phyloP scores from a whole-genome alignment of 2,888 invertebrate genomes.

The Heliconius erato region DNA sequence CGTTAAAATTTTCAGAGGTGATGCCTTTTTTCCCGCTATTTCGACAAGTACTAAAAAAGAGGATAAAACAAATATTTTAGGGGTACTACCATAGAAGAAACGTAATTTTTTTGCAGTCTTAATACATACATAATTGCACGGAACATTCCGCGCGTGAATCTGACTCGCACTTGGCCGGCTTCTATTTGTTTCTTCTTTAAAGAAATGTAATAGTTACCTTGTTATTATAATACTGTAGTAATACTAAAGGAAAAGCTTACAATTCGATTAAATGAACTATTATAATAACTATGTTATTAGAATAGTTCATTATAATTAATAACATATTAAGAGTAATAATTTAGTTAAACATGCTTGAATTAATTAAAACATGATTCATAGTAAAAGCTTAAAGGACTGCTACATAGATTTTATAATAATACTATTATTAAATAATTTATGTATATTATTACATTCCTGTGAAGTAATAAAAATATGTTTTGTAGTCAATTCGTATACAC shows the following conservation, averaged over 20 bases:
- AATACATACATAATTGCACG: too few species aligned
- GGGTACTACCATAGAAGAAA: too few species aligned
- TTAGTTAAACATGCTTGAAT: not conserved
- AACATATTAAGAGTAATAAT: not conserved
- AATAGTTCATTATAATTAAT: not conserved
- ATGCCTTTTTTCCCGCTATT: too few species aligned
- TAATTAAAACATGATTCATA: slow-evolving; percentile 8
- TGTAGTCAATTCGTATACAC: not conserved
- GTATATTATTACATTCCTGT: not conserved
- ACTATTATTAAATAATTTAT: not conserved
- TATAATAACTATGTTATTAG: slow-evolving; percentile 2
- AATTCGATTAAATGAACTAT: not conserved
- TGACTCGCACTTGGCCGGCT: too few species aligned
- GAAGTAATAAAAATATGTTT: not conserved
- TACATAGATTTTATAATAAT: not conserved
- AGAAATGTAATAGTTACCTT: not conserved
- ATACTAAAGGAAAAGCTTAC: not conserved
- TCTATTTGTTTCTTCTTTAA: not conserved
- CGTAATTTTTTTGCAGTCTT: too few species aligned
- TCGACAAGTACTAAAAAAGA: too few species aligned
- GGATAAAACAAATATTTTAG: too few species aligned
- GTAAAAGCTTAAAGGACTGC: not conserved
- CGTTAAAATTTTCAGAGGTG: too few species aligned
- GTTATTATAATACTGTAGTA: not conserved
- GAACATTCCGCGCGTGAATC: too few species aligned